Evolutionary conservation across 2,113 vertebrate species (phyloP).

Genomic region (Cygnus atratus): DNA sequence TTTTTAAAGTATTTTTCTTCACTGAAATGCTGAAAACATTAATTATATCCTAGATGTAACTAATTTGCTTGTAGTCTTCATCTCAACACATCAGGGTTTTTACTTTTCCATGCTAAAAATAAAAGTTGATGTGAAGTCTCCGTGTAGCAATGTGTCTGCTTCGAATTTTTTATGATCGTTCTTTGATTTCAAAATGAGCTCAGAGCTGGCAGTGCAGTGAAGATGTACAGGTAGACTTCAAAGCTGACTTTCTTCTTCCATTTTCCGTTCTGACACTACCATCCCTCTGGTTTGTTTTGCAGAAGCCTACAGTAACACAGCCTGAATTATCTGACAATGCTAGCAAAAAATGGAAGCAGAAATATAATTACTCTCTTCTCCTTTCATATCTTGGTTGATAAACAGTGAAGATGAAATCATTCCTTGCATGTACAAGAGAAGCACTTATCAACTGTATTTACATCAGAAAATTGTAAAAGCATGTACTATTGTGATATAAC

Average conservation of each 20-base stretch:
- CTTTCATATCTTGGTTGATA: neutral
- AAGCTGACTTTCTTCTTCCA: constrained; percentile 66
- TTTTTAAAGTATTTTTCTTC: constrained; percentile 49
- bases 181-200: constrained; percentile 74
- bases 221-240: constrained; percentile 59
- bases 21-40: constrained; percentile 10
- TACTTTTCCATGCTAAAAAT: constrained; percentile 48
- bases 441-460: neutral
- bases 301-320: constrained; percentile 36
- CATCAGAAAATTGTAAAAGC: neutral
- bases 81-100: constrained; percentile 62
- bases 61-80: constrained; percentile 65
- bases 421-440: neutral
- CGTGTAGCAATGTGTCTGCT: constrained; percentile 53
- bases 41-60: constrained; percentile 59
- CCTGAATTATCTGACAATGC: constrained; percentile 33
- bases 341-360: constrained; percentile 24
- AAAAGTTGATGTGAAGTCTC: constrained; percentile 70
- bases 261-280: constrained; percentile 27
- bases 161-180: constrained; percentile 53
- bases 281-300: constrained; percentile 51
- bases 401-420: neutral
- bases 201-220: constrained; percentile 47
- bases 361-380: constrained; percentile 25
- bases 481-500: neutral